A percentile compares a stretch with the other conserved stretches of the same genome.
Evolutionary conservation across 2,113 vertebrate species (phyloP).

Genomic region (Vulpes vulpes): DNA sequence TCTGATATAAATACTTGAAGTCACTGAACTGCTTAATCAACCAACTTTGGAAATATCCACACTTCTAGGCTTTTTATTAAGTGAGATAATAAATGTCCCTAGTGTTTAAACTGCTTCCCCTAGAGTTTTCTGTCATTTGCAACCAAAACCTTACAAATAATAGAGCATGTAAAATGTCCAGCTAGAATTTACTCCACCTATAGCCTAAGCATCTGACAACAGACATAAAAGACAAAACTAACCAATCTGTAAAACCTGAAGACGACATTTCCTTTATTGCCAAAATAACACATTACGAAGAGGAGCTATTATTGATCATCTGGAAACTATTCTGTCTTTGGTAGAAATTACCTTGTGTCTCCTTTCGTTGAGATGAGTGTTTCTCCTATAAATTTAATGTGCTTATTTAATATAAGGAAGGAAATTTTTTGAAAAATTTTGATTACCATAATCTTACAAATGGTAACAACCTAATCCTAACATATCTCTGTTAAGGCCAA

Average conservation of each 20-base stretch:
- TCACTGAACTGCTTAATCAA: background rate
- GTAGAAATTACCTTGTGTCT: conserved; percentile 45
- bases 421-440: background rate
- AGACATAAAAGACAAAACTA: conserved; percentile 7
- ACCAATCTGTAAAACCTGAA: background rate
- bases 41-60: background rate
- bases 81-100: background rate
- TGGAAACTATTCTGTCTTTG: conserved; percentile 28
- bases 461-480: conserved; percentile 50
- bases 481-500: conserved; percentile 15
- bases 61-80: background rate
- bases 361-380: background rate
- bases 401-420: background rate
- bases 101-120: background rate
- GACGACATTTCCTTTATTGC: background rate
- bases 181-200: background rate
- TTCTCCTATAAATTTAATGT: conserved; percentile 19
- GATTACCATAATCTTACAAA: conserved; percentile 40
- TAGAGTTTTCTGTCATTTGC: background rate
- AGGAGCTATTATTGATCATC: background rate
- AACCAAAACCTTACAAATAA: conserved; percentile 52
- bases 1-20: conserved; percentile 45
- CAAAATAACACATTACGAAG: background rate
- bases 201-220: background rate
- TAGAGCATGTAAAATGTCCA: background rate